phyloP scores from a whole-genome alignment of 2,888 invertebrate species.

The Chironomus tentans region DNA sequence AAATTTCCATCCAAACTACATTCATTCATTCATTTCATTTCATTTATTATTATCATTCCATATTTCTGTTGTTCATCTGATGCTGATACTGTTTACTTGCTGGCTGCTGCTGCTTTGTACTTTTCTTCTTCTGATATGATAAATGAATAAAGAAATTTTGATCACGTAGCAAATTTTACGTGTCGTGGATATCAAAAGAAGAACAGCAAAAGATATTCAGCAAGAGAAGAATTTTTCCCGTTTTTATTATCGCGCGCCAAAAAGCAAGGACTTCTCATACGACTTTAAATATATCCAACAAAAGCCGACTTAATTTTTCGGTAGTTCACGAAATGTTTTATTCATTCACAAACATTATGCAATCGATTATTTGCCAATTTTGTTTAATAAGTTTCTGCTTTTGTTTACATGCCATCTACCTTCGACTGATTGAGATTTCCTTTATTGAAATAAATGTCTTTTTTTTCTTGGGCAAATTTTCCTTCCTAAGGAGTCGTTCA shows the following conservation, averaged over 20 bases:
- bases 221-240: background rate
- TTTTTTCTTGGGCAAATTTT: background rate
- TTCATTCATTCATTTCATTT: conserved; percentile 21
- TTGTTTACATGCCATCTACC: background rate
- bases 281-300: background rate
- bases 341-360: background rate
- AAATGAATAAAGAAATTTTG: conserved; percentile 18
- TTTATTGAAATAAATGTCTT: conserved; percentile 22
- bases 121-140: background rate
- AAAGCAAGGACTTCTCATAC: too few species aligned
- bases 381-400: background rate
- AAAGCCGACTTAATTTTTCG: background rate
- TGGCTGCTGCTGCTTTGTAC: background rate
- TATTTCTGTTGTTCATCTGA: background rate
- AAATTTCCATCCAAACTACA: conserved; percentile 5
- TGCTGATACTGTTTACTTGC: background rate
- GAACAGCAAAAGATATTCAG: too few species aligned
- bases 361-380: background rate
- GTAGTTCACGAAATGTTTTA: background rate
- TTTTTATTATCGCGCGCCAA: conserved; percentile 18
- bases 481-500: too few species aligned
- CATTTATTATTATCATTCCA: background rate
- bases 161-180: conserved; percentile 23
- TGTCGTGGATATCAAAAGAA: conserved; percentile 24
- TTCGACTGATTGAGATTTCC: conserved; percentile 20